Evolutionary conservation across 2,888 invertebrate species (phyloP).

Genomic region (Pheosia tremula): DNA sequence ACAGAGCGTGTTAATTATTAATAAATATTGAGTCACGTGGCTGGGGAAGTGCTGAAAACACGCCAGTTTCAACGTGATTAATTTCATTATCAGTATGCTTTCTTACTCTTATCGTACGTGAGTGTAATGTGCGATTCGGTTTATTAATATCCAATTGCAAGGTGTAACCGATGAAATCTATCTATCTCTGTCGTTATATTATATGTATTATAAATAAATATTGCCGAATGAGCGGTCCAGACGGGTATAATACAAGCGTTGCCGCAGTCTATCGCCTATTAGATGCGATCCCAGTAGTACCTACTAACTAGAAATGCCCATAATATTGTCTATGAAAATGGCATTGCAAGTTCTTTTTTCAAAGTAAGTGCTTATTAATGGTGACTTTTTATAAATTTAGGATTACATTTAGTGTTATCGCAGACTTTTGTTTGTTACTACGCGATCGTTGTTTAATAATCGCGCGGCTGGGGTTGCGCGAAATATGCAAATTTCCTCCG

Average conservation of each 20-base stretch:
- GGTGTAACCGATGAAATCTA: neutral
- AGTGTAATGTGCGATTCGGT: conserved; percentile 3
- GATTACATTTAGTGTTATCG: no score
- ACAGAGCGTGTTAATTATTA: neutral
- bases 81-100: conserved; percentile 21
- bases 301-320: no score
- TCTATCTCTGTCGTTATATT: neutral
- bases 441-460: conserved; percentile 17
- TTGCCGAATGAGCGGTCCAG: no score
- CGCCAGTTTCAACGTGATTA: conserved; percentile 32
- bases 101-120: conserved; percentile 24
- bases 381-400: no score
- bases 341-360: no score
- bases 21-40: conserved; percentile 17
- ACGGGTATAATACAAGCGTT: no score
- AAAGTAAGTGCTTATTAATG: no score
- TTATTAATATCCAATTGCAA: conserved; percentile 1
- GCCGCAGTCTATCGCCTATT: no score
- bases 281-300: no score
- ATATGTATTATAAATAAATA: no score
- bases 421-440: neutral
- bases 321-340: no score
- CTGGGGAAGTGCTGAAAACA: conserved; percentile 17
- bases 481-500: conserved; percentile 31
- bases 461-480: conserved; percentile 12